Evolutionary conservation across 2,113 vertebrate species (phyloP).

Genomic region (Esox niger): DNA sequence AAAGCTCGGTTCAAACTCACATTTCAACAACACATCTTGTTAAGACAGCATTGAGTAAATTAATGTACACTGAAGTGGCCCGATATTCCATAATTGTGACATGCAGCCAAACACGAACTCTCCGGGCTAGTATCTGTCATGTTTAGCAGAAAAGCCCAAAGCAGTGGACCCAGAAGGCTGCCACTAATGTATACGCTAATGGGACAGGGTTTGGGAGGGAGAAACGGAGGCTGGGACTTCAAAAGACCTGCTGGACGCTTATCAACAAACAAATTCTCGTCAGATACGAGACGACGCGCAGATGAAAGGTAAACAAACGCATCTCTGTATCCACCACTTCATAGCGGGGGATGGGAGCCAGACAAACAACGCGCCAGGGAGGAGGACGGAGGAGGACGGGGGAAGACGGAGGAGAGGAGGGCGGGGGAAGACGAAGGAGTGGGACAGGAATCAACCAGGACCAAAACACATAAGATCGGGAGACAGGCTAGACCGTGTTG

Average conservation of each 20-base stretch:
- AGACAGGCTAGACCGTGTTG: neutral
- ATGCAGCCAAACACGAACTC: conserved; percentile 43
- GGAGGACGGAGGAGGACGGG: neutral
- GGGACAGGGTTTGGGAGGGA: conserved; percentile 3
- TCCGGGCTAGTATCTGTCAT: conserved; percentile 37
- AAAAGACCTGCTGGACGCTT: conserved; percentile 55
- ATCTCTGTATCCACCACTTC: conserved; percentile 30
- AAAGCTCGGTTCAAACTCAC: neutral
- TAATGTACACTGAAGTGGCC: conserved; percentile 37
- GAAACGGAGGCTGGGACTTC: conserved; percentile 40
- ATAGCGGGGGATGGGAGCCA: conserved; percentile 15
- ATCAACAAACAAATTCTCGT: conserved; percentile 47
- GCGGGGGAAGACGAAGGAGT: neutral
- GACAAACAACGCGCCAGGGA: neutral
- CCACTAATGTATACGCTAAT: conserved; percentile 50
- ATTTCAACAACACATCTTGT: too few species aligned
- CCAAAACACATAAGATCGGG: too few species aligned
- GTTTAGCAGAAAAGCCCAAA: conserved; percentile 36
- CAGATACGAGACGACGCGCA: conserved; percentile 38
- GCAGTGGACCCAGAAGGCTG: conserved; percentile 10
- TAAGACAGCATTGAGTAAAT: conserved; percentile 21
- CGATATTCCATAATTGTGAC: conserved; percentile 40
- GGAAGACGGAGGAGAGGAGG: too few species aligned
- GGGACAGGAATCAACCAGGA: neutral
- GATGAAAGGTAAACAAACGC: conserved; percentile 64